phyloP scores from a whole-genome alignment of 2,888 invertebrate genomes.

The Acronicta alni region DNA sequence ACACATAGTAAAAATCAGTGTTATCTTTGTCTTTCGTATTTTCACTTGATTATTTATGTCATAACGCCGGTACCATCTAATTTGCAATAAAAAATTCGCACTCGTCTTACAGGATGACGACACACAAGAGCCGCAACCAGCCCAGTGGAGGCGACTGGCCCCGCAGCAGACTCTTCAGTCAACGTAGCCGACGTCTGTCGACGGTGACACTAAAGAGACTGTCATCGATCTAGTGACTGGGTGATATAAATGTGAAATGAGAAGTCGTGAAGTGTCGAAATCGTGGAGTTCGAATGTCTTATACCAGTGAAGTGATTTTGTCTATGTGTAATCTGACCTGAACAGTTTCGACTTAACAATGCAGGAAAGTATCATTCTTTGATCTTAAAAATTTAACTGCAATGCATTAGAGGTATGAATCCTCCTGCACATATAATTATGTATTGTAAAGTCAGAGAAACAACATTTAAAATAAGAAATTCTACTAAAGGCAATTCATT shows the following conservation, averaged over 20 bases:
- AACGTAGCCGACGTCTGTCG: constrained; percentile 68
- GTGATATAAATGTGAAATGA: constrained; percentile 7
- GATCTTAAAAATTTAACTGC: neutral
- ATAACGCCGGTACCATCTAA: too few species aligned
- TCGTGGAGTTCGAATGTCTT: constrained; percentile 6
- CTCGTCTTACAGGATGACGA: constrained; percentile 76
- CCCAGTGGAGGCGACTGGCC: constrained; percentile 82
- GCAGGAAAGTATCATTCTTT: neutral
- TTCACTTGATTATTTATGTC: too few species aligned
- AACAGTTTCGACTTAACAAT: neutral
- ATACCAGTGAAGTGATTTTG: constrained; percentile 12
- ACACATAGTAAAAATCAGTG: too few species aligned
- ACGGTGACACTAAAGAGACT: constrained; percentile 17
- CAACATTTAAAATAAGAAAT: constrained; percentile 4
- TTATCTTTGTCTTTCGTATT: too few species aligned
- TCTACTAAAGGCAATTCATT: constrained; percentile 27
- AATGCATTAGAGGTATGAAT: neutral
- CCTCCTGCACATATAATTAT: neutral
- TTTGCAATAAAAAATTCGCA: too few species aligned
- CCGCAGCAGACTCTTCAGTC: constrained; percentile 79
- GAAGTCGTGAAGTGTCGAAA: neutral
- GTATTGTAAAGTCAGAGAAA: neutral
- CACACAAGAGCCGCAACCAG: constrained; percentile 67
- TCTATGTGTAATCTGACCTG: constrained; percentile 6
- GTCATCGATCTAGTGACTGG: constrained; percentile 20